Percentiles rank a stretch among this genome's conserved stretches.
phyloP scores from a whole-genome alignment of 2,797 vertebrate genomes.

The Tapera naevia region DNA sequence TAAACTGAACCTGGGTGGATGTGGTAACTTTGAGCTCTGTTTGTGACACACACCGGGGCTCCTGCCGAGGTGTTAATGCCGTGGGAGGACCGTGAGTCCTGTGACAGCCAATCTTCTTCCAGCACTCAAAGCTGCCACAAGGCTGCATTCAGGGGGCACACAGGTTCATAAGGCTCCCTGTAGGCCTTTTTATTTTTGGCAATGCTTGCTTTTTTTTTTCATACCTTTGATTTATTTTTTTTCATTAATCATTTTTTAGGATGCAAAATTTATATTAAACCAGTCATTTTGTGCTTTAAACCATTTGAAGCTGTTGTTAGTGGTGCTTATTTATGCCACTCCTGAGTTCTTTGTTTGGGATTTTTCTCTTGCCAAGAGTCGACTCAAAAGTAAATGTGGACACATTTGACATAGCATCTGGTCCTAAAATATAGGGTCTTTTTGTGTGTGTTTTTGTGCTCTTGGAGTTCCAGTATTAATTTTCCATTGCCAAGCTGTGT shows the following conservation, averaged over 20 bases:
- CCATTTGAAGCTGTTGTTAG: background rate
- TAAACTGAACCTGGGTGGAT: background rate
- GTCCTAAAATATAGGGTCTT: no score
- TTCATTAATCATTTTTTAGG: background rate
- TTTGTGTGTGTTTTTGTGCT: background rate
- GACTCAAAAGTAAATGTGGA: background rate
- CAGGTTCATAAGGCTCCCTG: background rate
- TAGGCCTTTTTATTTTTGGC: background rate
- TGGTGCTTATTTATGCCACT: background rate
- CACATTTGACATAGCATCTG: background rate
- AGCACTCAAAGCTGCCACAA: background rate
- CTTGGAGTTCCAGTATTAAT: background rate
- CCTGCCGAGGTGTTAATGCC: background rate
- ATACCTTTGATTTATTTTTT: background rate
- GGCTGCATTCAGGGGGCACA: background rate
- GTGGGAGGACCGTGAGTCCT: background rate
- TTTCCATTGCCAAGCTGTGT: background rate
- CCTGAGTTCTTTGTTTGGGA: no score
- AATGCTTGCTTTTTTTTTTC: background rate
- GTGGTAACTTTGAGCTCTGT: background rate
- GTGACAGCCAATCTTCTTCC: accelerated
- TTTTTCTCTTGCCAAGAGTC: background rate
- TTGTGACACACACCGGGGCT: background rate
- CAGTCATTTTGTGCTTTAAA: background rate
- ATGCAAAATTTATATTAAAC: background rate